Percentiles rank a stretch among this genome's conserved stretches.
phyloP scores from a whole-genome alignment of 2,113 vertebrate species.

The Talpa occidentalis region DNA sequence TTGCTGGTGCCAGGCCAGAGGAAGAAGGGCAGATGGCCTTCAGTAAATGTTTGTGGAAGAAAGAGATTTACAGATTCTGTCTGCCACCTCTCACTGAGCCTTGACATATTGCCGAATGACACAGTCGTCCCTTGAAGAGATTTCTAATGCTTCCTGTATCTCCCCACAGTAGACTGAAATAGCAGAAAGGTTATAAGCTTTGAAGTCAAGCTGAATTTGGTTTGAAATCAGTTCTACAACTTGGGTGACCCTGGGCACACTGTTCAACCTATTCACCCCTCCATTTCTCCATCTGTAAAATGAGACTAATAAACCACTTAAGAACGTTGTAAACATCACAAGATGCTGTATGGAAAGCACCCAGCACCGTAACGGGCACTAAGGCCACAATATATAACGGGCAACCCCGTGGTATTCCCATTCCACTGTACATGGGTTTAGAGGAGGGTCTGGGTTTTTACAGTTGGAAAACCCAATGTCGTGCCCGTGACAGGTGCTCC shows the following conservation, averaged over 20 bases:
- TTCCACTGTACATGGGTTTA: neutral
- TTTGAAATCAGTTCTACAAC: slow-evolving; percentile 33
- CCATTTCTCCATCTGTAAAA: slow-evolving; percentile 35
- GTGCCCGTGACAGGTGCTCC: neutral
- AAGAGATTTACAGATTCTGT: neutral
- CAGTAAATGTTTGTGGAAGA: neutral
- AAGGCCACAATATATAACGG: neutral
- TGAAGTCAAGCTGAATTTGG: neutral
- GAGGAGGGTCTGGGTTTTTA: neutral
- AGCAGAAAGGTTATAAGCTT: neutral
- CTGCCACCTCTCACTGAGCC: neutral
- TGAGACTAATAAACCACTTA: neutral
- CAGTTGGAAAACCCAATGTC: neutral
- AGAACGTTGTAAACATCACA: slow-evolving; percentile 8
- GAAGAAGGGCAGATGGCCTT: neutral
- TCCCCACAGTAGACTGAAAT: neutral
- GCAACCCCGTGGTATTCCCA: neutral
- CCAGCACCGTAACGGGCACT: neutral
- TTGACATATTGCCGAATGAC: neutral
- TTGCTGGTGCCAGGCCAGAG: neutral
- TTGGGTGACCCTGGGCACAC: slow-evolving; percentile 13
- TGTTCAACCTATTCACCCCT: slow-evolving; percentile 1
- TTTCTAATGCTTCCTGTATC: neutral
- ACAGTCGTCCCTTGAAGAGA: neutral
- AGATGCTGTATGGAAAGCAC: neutral